These are phyloP conservation scores for Spicauda simplicius DNA, from an alignment of 2,888 invertebrate genomes.

Conservation along the genomic window DNA sequence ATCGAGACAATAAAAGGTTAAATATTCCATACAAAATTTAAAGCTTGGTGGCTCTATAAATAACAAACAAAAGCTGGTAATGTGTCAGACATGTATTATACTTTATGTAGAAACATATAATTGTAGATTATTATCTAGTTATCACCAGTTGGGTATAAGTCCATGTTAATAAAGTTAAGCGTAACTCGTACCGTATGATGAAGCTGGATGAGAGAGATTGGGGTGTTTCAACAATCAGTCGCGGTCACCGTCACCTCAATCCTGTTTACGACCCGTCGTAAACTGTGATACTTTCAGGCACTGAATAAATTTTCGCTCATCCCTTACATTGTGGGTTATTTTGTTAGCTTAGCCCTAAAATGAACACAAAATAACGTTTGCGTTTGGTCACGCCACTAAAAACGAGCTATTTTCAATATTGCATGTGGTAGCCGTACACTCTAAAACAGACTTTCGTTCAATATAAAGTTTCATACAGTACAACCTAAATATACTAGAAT, in stretches of 20 bases:
- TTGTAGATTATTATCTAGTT: not conserved
- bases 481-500: too few species aligned
- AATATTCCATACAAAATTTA: too few species aligned
- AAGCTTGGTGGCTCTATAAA: not conserved
- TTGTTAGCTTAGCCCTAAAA: constrained; percentile 36
- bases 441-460: too few species aligned
- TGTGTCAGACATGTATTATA: not conserved
- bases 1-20: too few species aligned
- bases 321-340: constrained; percentile 35
- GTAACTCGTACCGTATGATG: not conserved
- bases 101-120: not conserved
- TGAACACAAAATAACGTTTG: constrained; percentile 18
- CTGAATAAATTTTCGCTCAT: constrained; percentile 41
- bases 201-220: constrained; percentile 5
- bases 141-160: not conserved
- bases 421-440: too few species aligned
- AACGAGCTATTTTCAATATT: not conserved
- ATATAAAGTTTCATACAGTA: too few species aligned
- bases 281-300: constrained; percentile 38
- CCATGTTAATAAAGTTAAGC: constrained; percentile 1
- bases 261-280: constrained; percentile 42
- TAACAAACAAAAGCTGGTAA: not conserved
- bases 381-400: constrained; percentile 11
- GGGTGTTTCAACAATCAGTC: constrained; percentile 27
- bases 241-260: constrained; percentile 26